Evolutionary conservation across 2,797 vertebrate genomes (phyloP).

Genomic region (Acanthopagrus latus): DNA sequence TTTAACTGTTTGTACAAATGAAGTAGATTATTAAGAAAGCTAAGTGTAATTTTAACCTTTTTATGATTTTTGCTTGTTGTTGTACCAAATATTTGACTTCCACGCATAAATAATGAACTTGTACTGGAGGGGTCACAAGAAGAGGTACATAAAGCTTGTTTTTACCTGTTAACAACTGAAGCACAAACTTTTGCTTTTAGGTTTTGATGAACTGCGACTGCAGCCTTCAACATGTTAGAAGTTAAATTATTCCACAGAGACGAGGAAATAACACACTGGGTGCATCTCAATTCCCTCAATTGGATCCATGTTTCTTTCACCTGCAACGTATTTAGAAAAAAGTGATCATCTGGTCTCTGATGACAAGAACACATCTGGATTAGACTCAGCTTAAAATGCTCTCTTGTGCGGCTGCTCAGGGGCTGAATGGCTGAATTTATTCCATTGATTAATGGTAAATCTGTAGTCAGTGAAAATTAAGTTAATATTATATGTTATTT

Average conservation of each 20-base stretch:
- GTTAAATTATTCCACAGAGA: conserved; percentile 28
- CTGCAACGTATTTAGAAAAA: too few relatives aligned
- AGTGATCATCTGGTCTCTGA: too few relatives aligned
- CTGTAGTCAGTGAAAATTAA: too few relatives aligned
- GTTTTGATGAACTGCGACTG: conserved; percentile 32
- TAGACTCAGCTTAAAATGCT: too few relatives aligned
- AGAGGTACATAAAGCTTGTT: conserved; percentile 49
- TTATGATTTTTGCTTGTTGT: conserved; percentile 52
- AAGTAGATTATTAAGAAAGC: conserved; percentile 53
- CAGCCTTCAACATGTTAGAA: conserved; percentile 12
- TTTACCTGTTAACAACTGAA: conserved; percentile 52
- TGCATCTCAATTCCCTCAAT: conserved; percentile 12
- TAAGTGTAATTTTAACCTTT: conserved; percentile 58
- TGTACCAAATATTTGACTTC: conserved; percentile 75
- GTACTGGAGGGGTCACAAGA: conserved; percentile 24
- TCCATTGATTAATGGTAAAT: too few relatives aligned
- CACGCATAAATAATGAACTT: conserved; percentile 22
- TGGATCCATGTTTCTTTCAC: not conserved
- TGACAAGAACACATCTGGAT: too few relatives aligned
- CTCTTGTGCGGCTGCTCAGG: too few relatives aligned
- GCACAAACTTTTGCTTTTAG: conserved; percentile 60
- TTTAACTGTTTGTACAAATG: conserved; percentile 71
- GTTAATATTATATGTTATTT: too few relatives aligned
- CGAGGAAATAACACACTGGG: not conserved
- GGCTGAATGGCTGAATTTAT: too few relatives aligned